Evolutionary conservation across 2,797 vertebrate genomes (phyloP), one percentile per base, ranked within the genome.

Genomic region (Mallotus villosus): DNA sequence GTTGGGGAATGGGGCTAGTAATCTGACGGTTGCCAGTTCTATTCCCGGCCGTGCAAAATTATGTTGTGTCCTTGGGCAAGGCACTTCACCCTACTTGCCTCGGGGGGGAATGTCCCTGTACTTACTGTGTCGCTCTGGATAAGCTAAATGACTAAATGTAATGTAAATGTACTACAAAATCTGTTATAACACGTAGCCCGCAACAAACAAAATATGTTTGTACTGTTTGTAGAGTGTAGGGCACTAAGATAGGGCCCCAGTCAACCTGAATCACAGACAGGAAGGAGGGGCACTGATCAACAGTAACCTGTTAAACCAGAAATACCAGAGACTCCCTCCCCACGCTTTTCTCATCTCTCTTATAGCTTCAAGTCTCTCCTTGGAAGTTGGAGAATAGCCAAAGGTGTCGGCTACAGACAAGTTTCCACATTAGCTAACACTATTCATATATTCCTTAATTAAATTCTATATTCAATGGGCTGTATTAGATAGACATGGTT

Each of bases 251-350:
- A 67, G 25, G 19, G 51, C n/a, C 1, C 9, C 59, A 74, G 71
- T 71, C 77, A 68, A 60, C 63, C 27, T 78, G 71, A 81, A 78
- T 74, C 63, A 76, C 0, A 67, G 78, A 81, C 64, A 73, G 27
- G 72, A 59, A 46, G 57, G 16, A 76, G 75, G 66, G 8, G 37
- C 71, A 78, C 21, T 72, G 80, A 84, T 87, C 76, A 78, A 79
- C 83, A 86, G 82, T 73, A 90, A 93, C 92, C 88, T 72, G 92
- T 93, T 91, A 81, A 90, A 88, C 93, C 86, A 81, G 93, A 90
- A 90, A 85, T 84, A 66, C 86, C 79, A 88, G 77, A 88, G 77
- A 75, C 71, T 75, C 60, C 64, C 25, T 25, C 62, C 27, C 75
- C 70, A 74, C 9, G 3, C 87, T 81, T 88, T 90, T 79, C 81